phyloP scores from a whole-genome alignment of 53 echinoderm and acorn worm species.

The Antedon mediterranea region DNA sequence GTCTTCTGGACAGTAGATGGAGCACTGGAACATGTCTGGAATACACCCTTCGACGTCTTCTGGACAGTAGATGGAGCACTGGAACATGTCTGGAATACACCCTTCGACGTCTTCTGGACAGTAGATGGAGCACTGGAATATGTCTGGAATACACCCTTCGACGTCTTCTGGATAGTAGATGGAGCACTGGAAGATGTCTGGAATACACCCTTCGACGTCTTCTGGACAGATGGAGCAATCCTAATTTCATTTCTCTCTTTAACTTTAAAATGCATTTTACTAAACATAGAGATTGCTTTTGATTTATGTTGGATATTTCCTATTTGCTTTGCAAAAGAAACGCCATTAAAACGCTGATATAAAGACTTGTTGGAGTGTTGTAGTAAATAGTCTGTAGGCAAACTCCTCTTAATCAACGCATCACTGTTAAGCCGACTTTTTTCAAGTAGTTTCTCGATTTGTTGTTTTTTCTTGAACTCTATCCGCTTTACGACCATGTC shows the following conservation, averaged over 20 bases:
- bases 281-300: constrained; percentile 6
- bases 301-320: background rate
- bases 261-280: constrained; percentile 3
- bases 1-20: constrained; percentile 7
- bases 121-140: background rate
- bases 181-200: constrained; percentile 3
- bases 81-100: no score
- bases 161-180: no score
- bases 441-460: constrained; percentile 28
- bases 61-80: background rate
- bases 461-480: constrained; percentile 16
- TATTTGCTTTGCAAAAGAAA: constrained; percentile 2
- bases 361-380: constrained; percentile 30
- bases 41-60: no score
- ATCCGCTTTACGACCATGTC: constrained; percentile 37
- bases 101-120: no score
- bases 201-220: constrained; percentile 26
- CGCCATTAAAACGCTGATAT: constrained; percentile 33
- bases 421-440: constrained; percentile 38
- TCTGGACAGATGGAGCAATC: constrained; percentile 13
- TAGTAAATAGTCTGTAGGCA: constrained; percentile 38
- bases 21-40: background rate
- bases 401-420: constrained; percentile 27
- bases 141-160: no score
- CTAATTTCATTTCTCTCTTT: constrained; percentile 16